These are phyloP conservation scores for Lipotes vexillifer DNA, from an alignment of 2,113 vertebrate species.

Conservation along the genomic window DNA sequence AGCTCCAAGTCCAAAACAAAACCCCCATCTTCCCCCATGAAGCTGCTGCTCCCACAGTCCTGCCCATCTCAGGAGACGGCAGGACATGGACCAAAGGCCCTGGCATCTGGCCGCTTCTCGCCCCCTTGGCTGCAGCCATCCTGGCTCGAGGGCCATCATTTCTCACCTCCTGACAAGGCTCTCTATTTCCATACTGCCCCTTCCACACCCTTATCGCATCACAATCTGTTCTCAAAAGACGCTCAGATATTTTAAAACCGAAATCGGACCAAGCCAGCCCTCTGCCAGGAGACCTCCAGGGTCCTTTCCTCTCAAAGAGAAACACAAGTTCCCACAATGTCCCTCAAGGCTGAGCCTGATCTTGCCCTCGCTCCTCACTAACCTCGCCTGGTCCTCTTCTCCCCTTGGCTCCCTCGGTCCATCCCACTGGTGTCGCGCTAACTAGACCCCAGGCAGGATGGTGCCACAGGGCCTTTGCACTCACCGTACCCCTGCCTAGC, in stretches of 20 bases:
- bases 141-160: fast-evolving
- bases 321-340: fast-evolving
- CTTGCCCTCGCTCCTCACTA: not conserved
- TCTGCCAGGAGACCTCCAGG: not conserved
- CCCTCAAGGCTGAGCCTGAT: not conserved
- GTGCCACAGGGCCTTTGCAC: not conserved
- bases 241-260: not conserved
- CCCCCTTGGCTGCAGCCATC: not conserved
- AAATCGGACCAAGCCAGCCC: not conserved
- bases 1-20: not conserved
- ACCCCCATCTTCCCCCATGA: fast-evolving
- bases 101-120: fast-evolving
- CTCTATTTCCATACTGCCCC: fast-evolving
- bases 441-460: not conserved
- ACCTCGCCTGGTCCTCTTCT: not conserved
- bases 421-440: too few species aligned
- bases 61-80: not conserved
- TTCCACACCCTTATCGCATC: fast-evolving
- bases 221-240: not conserved
- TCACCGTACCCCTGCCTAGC: fast-evolving
- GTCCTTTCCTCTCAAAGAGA: not conserved
- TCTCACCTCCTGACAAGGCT: fast-evolving
- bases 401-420: fast-evolving
- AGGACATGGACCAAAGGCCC: not conserved
- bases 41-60: not conserved